Evolutionary conservation across 2,888 invertebrate species (phyloP), one percentile per base, ranked within the genome.

Genomic region (Ichneumon xanthorius): DNA sequence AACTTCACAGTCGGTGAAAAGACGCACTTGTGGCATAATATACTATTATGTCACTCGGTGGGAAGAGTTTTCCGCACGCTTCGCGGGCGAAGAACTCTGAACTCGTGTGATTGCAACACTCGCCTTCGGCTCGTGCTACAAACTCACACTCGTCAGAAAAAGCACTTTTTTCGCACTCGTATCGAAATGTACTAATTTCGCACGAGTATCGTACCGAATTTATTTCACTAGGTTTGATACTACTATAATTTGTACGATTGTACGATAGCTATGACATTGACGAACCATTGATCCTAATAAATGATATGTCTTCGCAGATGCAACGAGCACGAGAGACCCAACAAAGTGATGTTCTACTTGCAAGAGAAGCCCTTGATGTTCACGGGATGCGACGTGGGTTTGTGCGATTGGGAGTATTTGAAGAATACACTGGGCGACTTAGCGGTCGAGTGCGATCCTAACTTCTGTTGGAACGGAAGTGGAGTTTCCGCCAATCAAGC

Each of bases 361-460:
- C 97, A 97, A 91, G 97, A 97, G 92, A 95, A 95, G 65, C 96
- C 96, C 0, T 95, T 97, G 70, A 94, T 95, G 78, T 93, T 96
- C 58, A 95, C 96, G 0, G 96, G 96, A 76, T 98, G 98, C 91
- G 95, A 96, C 9, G 97, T 97, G 0, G 97, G 97, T 0, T 95
- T 97, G 0, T 98, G 98, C 94, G 96, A 96, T 87, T 97, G 97
- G 97, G 95, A 95, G 0, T 95, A 95, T 30, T 94, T 98, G 7
- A 95, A 96, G 89, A 94, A 95, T 19, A 95, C 95, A 82, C 96
- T 96, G 86, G 94, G 95, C 2, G 92, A 94, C 0, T 91, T 96
- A 1, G 95, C 95, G 3, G 94, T 95, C 33, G 88, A 94, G n/a
- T 97, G 97, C 89, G 95, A 95, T 87, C 88, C 95, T 9, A 94